Evolutionary conservation across 2,888 invertebrate species (phyloP), one percentile per base, ranked within the genome.

Genomic region (Oscheius sp.): DNA sequence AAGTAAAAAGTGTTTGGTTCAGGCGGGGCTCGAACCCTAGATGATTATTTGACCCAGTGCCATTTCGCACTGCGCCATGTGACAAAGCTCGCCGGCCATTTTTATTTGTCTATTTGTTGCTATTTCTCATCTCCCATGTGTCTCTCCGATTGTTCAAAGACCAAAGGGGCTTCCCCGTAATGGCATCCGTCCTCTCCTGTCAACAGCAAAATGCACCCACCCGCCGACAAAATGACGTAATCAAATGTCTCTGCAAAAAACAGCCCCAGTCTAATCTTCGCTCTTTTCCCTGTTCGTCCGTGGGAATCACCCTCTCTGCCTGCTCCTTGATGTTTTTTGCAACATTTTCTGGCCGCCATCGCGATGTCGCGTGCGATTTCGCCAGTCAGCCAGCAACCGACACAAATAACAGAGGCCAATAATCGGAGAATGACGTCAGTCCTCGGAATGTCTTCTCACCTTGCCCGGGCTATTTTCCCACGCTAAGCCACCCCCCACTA

Each of bases 371-470:
- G 25, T 21, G 63, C 52, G 66, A 66, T 66, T 35, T 18, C 18
- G 3, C 49, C 49, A 7, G 49, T 13, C 49, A 49, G 35, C 3
- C 5, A 35, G 35, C 3, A 9, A 35, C 5, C 3, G 6, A 49
- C 43, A 61, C 66, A 66, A 66, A 66, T 66, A 66, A 66, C 49
- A 49, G n/a, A n/a, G n/a, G n/a, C 66, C 52, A 66, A 66, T 66
- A 66, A 66, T 16, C 66, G 46, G 41, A 27, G 41, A 56, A 58
- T 52, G 59, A 70, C 63, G 73, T 76, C 73, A 73, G 69, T 9
- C 35, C 70, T 73, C 73, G 66, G 72, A 69, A 69, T 69, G 72
- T 71, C 69, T 64, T 64, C 25, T 74, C 73, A 52, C 49, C 25
- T 68, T 45, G 49, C 35, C 46, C 49, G 35, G 35, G 69, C 58